Evolutionary conservation across 2,113 vertebrate genomes (phyloP), one percentile per base, ranked within the genome.

Genomic region (Centropus bengalensis): DNA sequence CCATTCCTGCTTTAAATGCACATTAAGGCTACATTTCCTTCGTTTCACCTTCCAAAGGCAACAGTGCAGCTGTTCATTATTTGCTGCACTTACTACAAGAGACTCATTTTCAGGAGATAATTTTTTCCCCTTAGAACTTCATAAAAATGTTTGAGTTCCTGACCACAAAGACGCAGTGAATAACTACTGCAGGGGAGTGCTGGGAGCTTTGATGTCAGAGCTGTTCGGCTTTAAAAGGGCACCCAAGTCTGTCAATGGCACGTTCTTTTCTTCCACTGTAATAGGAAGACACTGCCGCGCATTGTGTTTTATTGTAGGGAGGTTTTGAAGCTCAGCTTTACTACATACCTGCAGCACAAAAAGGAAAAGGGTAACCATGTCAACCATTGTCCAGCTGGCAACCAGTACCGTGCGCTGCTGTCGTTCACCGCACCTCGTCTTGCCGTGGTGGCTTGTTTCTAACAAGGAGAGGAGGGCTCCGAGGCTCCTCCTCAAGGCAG

Each of bases 41-140:
- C 24, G 4, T 33, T 68, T 86, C 91, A 64, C 93, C 93, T 88
- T 94, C 91, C 16, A 4, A 42, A 44, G 91, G 87, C 67, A 91
- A 26, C 54, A 6, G 33, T 38, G 78, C 92, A 59, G 89, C 88
- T 86, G 85, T 66, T 91, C 94, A 4, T 83, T 91, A 89, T 82
- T 89, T 78, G 79, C 90, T 80, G 90, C 88, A 32, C 90, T 96
- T 62, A 42, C 82, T 89, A 78, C 74, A 66, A 66, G 75, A 91
- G 58, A 21, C 88, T 94, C 95, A 38, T 91, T 89, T 87, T 62
- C 82, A 69, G 78, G 67, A 95, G 90, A 79, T 90, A 49, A 79
- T 93, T 91, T 49, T 85, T 82, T 78, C 45, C 58, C 54, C n/a
- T 91, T 73, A 89, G 79, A 93, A 95, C 88, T 90, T 89, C 88